phyloP scores from a whole-genome alignment of 2,797 vertebrate species.

The Coendou prehensilis region DNA sequence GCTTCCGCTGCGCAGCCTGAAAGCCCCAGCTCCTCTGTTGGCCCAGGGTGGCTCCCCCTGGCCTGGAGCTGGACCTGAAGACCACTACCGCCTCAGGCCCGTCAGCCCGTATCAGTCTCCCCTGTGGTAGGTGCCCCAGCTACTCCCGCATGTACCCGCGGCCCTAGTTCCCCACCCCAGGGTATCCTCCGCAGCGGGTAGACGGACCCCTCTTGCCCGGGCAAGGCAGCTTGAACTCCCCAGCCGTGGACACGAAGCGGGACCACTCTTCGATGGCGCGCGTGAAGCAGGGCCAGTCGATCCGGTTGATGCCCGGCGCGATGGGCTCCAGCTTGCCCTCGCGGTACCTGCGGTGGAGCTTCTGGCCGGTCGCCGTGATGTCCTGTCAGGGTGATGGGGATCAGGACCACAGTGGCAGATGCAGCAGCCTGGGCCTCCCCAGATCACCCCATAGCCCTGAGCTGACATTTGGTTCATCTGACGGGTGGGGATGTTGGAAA shows the following conservation, averaged over 20 bases:
- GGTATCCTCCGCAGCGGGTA: accelerated
- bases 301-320: conserved; percentile 54
- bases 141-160: too few relatives aligned
- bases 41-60: background rate
- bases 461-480: background rate
- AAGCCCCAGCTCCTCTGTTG: too few relatives aligned
- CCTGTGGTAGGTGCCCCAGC: background rate
- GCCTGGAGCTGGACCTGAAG: background rate
- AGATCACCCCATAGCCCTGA: background rate
- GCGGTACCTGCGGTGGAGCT: conserved; percentile 43
- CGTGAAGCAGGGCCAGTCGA: conserved; percentile 80
- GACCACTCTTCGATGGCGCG: conserved; percentile 84
- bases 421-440: background rate
- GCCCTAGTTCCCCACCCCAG: background rate
- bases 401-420: background rate
- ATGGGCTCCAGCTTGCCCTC: conserved; percentile 76
- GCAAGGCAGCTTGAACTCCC: conserved; percentile 80
- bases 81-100: accelerated
- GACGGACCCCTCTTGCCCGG: conserved; percentile 72
- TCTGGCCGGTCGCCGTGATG: conserved; percentile 66
- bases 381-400: conserved; percentile 69
- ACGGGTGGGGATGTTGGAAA: background rate
- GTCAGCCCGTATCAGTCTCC: accelerated
- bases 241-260: conserved; percentile 65
- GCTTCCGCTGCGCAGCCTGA: accelerated